Evolutionary conservation across 2,113 vertebrate genomes (phyloP).

Genomic region (Myotis davidii): DNA sequence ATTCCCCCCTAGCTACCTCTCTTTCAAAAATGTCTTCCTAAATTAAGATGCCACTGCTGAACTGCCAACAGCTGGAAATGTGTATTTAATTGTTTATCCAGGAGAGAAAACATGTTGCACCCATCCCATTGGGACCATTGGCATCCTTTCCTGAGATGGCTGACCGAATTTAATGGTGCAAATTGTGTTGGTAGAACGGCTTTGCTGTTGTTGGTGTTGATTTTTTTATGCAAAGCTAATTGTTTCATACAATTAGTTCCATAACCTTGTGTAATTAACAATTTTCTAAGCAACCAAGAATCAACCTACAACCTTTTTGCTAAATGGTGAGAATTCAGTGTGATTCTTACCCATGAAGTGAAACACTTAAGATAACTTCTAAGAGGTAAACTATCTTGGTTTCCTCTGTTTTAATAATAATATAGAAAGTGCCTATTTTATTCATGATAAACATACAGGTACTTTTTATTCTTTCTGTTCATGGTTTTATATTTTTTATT

Average conservation of each 20-base stretch:
- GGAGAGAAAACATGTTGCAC: constrained; percentile 49
- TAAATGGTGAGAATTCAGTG: constrained; percentile 42
- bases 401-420: constrained; percentile 33
- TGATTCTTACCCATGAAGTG: constrained; percentile 32
- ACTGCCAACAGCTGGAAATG: constrained; percentile 61
- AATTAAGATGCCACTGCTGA: constrained; percentile 61
- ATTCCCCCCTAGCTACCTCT: not conserved
- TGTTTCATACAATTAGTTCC: constrained; percentile 59
- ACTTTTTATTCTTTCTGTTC: not conserved
- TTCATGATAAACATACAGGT: not conserved
- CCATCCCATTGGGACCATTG: constrained; percentile 33
- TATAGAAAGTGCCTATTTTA: constrained; percentile 1
- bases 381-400: not conserved
- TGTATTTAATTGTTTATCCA: constrained; percentile 64
- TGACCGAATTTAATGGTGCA: constrained; percentile 32
- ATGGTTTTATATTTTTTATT: not conserved
- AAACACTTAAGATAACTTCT: not conserved
- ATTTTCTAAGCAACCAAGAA: constrained; percentile 56
- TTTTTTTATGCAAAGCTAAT: constrained; percentile 62
- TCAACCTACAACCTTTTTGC: constrained; percentile 34
- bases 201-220: constrained; percentile 61
- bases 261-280: constrained; percentile 59
- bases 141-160: constrained; percentile 39
- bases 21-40: constrained; percentile 2
- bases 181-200: constrained; percentile 59